A percentile compares a stretch with the other conserved stretches of the same genome.
Evolutionary conservation across 2,888 invertebrate species (phyloP).

Genomic region (Entomobrya multifasciata): DNA sequence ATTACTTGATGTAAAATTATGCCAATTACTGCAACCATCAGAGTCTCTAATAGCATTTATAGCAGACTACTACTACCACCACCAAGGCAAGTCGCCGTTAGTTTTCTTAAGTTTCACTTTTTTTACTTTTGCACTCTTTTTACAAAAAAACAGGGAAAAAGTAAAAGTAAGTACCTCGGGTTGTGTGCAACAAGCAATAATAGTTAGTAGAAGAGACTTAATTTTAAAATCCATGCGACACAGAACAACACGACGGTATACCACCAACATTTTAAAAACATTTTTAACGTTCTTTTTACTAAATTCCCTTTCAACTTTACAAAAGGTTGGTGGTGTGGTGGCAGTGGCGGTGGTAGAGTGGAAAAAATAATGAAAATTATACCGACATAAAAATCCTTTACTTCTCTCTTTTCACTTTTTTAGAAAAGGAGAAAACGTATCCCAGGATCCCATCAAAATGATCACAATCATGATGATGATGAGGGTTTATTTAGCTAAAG

Average conservation of each 20-base stretch:
- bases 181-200: background rate
- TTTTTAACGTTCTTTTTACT: slow-evolving; percentile 18
- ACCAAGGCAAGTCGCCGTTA: background rate
- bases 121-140: background rate
- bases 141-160: slow-evolving; percentile 4
- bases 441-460: slow-evolving; percentile 27
- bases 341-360: background rate
- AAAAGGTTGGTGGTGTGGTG: slow-evolving; percentile 3
- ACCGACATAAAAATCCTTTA: slow-evolving; percentile 29
- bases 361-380: slow-evolving; percentile 40
- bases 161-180: background rate
- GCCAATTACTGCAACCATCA: slow-evolving; percentile 77
- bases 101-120: background rate
- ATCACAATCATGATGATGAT: slow-evolving; percentile 7
- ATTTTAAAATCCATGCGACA: slow-evolving; percentile 49
- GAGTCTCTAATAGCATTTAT: slow-evolving; percentile 64
- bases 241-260: slow-evolving; percentile 4
- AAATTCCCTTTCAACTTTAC: background rate
- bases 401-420: slow-evolving; percentile 46
- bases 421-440: slow-evolving; percentile 1
- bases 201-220: slow-evolving; percentile 10
- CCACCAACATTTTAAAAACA: slow-evolving; percentile 3
- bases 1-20: slow-evolving; percentile 79
- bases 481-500: slow-evolving; percentile 54
- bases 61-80: background rate